Evolutionary conservation across 2,888 invertebrate genomes (phyloP).

Genomic region (Heteropelma amictum): DNA sequence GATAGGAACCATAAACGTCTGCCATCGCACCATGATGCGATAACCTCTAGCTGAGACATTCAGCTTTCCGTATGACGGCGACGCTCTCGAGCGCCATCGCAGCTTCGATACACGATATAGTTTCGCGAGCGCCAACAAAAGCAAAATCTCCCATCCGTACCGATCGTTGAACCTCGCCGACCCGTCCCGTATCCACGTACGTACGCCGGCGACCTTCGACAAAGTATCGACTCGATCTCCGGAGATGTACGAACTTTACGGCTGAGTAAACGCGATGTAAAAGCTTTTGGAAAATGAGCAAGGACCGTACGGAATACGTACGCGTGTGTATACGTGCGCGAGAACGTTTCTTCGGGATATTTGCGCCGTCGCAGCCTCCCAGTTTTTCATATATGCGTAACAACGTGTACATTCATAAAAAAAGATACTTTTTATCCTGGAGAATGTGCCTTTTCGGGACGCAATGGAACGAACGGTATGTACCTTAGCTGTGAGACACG

Average conservation of each 20-base stretch:
- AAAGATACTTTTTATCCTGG: too few relatives aligned
- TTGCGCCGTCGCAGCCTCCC: too few relatives aligned
- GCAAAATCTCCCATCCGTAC: too few relatives aligned
- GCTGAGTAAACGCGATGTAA: neutral
- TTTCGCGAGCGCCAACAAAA: neutral
- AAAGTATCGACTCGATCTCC: neutral
- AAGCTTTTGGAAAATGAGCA: neutral
- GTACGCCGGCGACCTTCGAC: too few relatives aligned
- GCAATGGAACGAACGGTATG: too few relatives aligned
- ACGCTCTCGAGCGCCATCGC: neutral
- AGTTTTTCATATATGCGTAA: too few relatives aligned
- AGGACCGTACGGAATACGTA: neutral
- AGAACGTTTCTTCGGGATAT: too few relatives aligned
- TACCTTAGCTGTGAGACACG: too few relatives aligned
- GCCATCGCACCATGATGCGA: constrained; percentile 4
- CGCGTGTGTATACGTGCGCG: neutral
- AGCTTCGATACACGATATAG: constrained; percentile 2
- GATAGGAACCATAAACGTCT: constrained; percentile 1
- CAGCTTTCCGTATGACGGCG: neutral
- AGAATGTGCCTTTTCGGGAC: too few relatives aligned
- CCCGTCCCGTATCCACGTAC: neutral
- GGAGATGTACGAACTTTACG: neutral
- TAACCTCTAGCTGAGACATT: constrained; percentile 2
- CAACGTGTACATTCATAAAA: too few relatives aligned
- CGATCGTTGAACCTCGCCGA: too few relatives aligned